These are phyloP conservation scores for Atlantisia rogersi DNA, from an alignment of 2,113 vertebrate species.

Conservation along the genomic window DNA sequence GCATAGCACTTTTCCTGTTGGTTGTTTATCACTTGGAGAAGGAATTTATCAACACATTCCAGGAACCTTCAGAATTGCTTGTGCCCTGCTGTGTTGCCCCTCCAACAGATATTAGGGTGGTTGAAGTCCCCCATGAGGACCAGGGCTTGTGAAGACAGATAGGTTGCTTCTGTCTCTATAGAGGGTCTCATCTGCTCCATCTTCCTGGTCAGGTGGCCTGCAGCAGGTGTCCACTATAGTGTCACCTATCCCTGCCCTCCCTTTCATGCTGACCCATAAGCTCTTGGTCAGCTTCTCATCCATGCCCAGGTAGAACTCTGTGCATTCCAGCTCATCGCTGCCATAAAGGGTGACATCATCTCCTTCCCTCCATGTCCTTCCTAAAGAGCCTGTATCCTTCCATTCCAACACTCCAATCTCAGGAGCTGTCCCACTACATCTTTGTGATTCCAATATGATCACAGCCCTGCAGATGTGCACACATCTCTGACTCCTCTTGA, in stretches of 20 bases:
- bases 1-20: too few species aligned
- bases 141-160: too few species aligned
- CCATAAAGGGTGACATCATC: not conserved
- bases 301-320: not conserved
- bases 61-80: too few species aligned
- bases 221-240: not conserved
- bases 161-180: not conserved
- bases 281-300: not conserved
- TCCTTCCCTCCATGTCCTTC: not conserved
- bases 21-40: too few species aligned
- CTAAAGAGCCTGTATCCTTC: not conserved
- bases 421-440: not conserved
- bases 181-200: not conserved
- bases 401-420: not conserved
- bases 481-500: too few species aligned
- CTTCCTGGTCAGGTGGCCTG: not conserved
- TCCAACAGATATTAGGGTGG: too few species aligned
- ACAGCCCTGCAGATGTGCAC: not conserved
- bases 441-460: not conserved
- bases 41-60: too few species aligned
- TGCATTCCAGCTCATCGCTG: not conserved
- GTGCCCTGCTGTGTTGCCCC: too few species aligned
- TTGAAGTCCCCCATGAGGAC: too few species aligned
- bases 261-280: not conserved
- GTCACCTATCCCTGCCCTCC: not conserved